phyloP scores from a whole-genome alignment of 2,113 vertebrate genomes.

The Oenanthe melanoleuca region DNA sequence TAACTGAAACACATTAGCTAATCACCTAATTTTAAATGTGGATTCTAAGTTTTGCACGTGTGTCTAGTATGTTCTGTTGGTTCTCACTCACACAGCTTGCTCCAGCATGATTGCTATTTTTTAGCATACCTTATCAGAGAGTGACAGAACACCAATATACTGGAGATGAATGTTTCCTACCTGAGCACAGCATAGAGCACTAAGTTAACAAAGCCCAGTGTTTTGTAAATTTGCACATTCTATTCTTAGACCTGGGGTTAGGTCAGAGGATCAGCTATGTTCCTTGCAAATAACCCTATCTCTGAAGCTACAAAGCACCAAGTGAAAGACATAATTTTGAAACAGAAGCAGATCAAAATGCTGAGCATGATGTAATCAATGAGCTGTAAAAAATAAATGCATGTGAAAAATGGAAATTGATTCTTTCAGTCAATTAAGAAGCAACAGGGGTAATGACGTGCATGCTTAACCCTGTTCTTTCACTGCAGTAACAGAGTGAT shows the following conservation, averaged over 20 bases:
- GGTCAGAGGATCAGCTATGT: neutral
- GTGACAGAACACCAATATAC: neutral
- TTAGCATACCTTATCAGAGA: neutral
- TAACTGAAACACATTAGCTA: neutral
- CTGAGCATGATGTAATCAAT: neutral
- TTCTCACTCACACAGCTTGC: neutral
- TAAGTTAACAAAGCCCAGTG: neutral
- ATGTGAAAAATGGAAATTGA: constrained; percentile 24
- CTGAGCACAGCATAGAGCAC: neutral
- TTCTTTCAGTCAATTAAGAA: constrained; percentile 7
- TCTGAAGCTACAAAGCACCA: neutral
- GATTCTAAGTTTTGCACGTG: neutral
- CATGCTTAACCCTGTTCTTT: neutral
- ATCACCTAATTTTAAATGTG: neutral
- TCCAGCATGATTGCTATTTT: neutral
- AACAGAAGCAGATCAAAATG: neutral
- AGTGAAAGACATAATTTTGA: neutral
- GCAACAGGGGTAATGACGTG: neutral
- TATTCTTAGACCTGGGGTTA: neutral
- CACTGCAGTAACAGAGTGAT: neutral
- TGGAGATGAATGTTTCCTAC: neutral
- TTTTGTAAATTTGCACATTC: neutral
- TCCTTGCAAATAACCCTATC: neutral
- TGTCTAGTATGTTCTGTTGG: neutral
- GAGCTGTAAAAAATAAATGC: neutral